These are phyloP conservation scores for Drosophila busckii DNA, from an alignment of 1,140 invertebrate species.

Conservation along the genomic window DNA sequence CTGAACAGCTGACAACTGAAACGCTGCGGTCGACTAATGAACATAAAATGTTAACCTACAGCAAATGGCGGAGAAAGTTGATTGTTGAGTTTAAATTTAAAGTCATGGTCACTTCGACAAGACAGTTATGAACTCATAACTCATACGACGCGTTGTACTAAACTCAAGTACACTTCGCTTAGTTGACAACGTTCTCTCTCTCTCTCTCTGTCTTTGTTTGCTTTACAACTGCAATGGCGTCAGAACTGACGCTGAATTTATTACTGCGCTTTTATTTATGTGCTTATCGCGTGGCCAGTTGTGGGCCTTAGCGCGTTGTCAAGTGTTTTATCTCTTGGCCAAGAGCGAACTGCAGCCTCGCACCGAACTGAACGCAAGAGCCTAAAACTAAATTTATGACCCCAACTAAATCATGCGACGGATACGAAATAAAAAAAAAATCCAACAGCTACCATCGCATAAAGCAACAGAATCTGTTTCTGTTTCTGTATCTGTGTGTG, in stretches of 20 bases:
- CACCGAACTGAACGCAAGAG: constrained; percentile 62
- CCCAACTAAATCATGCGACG: constrained; percentile 71
- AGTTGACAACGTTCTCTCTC: no score
- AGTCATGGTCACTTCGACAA: no score
- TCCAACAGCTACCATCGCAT: constrained; percentile 14
- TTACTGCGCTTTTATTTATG: constrained; percentile 62
- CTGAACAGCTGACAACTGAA: constrained; percentile 15
- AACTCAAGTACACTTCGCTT: no score
- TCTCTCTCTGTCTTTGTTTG: neutral
- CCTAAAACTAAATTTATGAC: constrained; percentile 74
- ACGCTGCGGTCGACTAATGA: constrained; percentile 3
- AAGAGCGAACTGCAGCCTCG: constrained; percentile 12
- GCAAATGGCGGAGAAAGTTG: no score
- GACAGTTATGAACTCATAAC: no score
- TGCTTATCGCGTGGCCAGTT: constrained; percentile 58
- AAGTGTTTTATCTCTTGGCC: constrained; percentile 72
- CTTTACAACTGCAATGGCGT: constrained; percentile 32
- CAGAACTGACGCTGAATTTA: constrained; percentile 69
- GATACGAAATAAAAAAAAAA: constrained; percentile 29
- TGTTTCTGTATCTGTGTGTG: constrained; percentile 34
- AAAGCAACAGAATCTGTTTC: constrained; percentile 24
- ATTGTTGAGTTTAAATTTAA: neutral
- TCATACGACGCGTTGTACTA: no score
- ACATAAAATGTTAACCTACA: constrained; percentile 1
- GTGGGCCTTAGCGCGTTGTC: constrained; percentile 70